These are phyloP conservation scores for Tachina fera DNA, from an alignment of 2,888 invertebrate genomes.

Conservation along the genomic window DNA sequence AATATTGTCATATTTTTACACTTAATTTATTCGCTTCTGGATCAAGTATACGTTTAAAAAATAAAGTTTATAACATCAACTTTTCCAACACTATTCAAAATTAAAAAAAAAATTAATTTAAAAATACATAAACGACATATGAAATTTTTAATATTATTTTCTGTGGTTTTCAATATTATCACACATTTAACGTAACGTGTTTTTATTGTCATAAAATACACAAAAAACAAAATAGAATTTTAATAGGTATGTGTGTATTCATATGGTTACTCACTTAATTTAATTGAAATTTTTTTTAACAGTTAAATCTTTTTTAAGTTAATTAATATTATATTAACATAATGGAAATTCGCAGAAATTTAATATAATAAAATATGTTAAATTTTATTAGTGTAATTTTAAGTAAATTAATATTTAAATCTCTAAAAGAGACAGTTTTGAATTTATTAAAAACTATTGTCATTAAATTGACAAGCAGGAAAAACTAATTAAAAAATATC, in stretches of 20 bases:
- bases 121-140: slow-evolving; percentile 8
- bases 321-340: slow-evolving; percentile 49
- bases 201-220: background rate
- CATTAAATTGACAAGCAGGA: background rate
- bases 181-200: slow-evolving; percentile 15
- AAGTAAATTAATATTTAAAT: slow-evolving; percentile 11
- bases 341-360: slow-evolving; percentile 16
- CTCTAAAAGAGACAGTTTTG: background rate
- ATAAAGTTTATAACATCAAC: background rate
- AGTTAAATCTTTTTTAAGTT: slow-evolving; percentile 20
- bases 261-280: slow-evolving; percentile 39
- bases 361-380: slow-evolving; percentile 13
- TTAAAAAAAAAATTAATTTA: background rate
- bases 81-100: background rate
- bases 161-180: slow-evolving; percentile 48
- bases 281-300: slow-evolving; percentile 11
- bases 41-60: too few species aligned
- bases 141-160: slow-evolving; percentile 45
- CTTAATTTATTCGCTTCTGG: too few species aligned
- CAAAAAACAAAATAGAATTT: background rate
- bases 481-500: background rate
- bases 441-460: background rate
- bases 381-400: background rate
- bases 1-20: too few species aligned
- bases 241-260: background rate